Base-by-base conservation (phyloP, 2,888 invertebrate genomes). In the Lochmaea crataegi region DNA sequence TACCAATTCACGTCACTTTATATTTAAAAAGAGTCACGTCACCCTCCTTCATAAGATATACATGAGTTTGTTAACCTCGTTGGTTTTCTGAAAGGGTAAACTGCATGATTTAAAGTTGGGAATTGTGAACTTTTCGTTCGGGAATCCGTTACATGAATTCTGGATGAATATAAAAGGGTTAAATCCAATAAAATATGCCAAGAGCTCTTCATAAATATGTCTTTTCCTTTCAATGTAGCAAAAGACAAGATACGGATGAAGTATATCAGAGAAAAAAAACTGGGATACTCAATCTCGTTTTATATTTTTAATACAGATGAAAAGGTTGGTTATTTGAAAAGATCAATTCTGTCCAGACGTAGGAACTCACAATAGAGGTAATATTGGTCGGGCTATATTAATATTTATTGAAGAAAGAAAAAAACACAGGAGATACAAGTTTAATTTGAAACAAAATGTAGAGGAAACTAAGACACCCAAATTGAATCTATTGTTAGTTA, bases 81-180 rank as follows among this genome's bases (percentile, higher is more conserved):
- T 38, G 63, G 63, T 26, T 70, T 56, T 45, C 64, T 57, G 70
- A 56, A 65, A 70, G 65, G 57, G 70, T 65, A 64, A 70, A 70
- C 70, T 70, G 64, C 70, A 70, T 70, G 70, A 70, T 70, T 70
- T 70, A 70, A 64, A 70, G 70, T 70, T 57, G 41, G 45, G 61
- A 61, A 67, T 71, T 71, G 66, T 56, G 64, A 72, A 68, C 72
- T 63, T 72, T 68, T 58, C 64, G 57, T 67, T 67, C 57, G 72
- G 18, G 72, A 67, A 67, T 72, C 67, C 66, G 72, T 72, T 68
- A 72, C 72, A 63, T 68, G 67, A 68, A 68, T 72, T 72, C 53
- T 58, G 18, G 26, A 68, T 68, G 57, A 57, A 64, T 68, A 68
- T 68, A 57, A 64, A 68, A 68, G 68, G 70, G 70, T 70, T 64